Base-by-base conservation (phyloP, 2,797 vertebrate species). In the Scolopax rusticola region DNA sequence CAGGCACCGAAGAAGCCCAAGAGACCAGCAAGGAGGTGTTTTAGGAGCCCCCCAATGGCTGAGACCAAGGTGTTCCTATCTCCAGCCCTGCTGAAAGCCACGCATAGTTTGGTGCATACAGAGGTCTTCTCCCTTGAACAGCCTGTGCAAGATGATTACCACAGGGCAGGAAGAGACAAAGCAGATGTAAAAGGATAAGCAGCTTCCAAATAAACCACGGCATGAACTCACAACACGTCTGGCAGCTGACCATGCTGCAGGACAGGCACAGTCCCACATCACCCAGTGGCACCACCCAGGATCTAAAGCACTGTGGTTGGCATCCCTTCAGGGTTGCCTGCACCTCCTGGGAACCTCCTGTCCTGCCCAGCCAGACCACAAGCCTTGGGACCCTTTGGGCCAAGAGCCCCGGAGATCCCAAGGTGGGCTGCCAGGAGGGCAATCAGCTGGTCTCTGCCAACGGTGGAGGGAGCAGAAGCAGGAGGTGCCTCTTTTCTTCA, bases 221-320 rank as follows among this genome's bases (percentile, higher is more conserved):
- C 70, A 53, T 12, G 48, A 94, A 74, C 30, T 32, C 30, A 53
- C 28, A 54, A 53, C 51, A 32, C 3, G 11, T 30, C 43, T 60
- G 64, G 60, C 41, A 80, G 54, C 45, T 85, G 54, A 25, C 68
- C 36, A 24, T 18, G 43, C 53, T 82, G 54, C 56, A 33, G 50
- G 41, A 32, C 12, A 73, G 45, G 63, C 9, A 60, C 15, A 17
- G 32, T 73, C 11, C 64, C 50, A 20, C 38, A 71, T 33, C 83
- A 50, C 4, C 11, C 16, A 45, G 13, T 28, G 17, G 24, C 15
- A 65, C 33, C 19, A 16, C 8, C 11, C 21, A 40, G 50, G 33
- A 76, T 21, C 33, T 0, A 3, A 4, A 33, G 51, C 36, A 32
- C 41, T 0, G 0, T 4, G 17, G 32, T 6, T 23, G 4, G 20